phyloP scores from a whole-genome alignment of 2,113 vertebrate species.

The Crotophaga sulcirostris region DNA sequence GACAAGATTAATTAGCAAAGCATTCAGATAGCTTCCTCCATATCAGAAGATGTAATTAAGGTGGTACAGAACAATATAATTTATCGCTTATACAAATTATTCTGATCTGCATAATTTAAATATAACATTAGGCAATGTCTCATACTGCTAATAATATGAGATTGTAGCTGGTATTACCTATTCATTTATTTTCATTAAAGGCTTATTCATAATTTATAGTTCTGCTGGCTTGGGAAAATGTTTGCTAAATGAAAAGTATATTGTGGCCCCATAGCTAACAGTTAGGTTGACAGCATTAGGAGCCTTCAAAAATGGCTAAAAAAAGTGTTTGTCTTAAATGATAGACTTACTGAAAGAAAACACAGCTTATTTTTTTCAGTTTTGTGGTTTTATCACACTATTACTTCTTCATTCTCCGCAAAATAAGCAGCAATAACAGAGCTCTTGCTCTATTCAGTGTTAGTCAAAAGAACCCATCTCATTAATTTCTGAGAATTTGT shows the following conservation, averaged over 20 bases:
- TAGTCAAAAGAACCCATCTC: neutral
- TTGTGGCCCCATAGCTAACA: neutral
- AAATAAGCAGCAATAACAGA: neutral
- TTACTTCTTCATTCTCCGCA: neutral
- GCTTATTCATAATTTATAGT: conserved; percentile 30
- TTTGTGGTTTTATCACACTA: neutral
- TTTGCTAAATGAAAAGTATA: conserved; percentile 5
- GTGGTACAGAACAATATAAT: conserved; percentile 13
- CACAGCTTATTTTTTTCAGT: accelerated
- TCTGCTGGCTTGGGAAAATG: neutral
- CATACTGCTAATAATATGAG: neutral
- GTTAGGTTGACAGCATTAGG: neutral
- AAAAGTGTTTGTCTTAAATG: neutral
- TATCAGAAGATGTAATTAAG: conserved; percentile 54
- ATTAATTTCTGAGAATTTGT: neutral
- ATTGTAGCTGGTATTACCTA: conserved; percentile 10
- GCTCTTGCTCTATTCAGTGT: neutral
- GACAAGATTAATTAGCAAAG: conserved; percentile 51
- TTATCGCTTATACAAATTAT: conserved; percentile 21
- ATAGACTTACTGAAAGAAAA: neutral
- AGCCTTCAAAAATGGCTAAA: neutral
- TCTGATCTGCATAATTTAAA: conserved; percentile 45
- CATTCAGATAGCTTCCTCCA: neutral
- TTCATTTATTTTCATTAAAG: conserved; percentile 36
- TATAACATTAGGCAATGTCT: neutral